These are phyloP conservation scores for Clarias batrachus DNA, from an alignment of 2,113 vertebrate species.

Conservation along the genomic window DNA sequence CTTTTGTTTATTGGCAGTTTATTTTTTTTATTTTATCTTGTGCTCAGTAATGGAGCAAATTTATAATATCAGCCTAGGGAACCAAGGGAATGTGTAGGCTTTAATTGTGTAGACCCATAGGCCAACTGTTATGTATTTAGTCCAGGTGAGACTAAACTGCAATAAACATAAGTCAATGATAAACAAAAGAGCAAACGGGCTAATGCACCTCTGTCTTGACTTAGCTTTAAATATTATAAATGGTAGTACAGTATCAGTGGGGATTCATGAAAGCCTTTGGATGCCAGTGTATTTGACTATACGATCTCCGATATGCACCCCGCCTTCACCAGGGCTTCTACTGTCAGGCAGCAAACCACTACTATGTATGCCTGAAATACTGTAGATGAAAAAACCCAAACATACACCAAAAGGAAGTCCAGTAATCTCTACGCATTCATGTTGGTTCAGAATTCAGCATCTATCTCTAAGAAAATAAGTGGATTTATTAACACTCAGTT, in stretches of 20 bases:
- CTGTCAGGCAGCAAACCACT: not conserved
- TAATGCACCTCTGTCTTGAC: conserved; percentile 7
- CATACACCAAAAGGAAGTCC: not conserved
- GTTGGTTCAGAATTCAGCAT: not conserved
- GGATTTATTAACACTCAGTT: not conserved
- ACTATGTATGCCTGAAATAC: not conserved
- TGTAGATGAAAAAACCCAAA: not conserved
- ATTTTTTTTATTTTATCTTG: not conserved
- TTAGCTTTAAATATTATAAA: conserved; percentile 1
- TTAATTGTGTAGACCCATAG: conserved; percentile 22
- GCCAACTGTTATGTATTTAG: conserved; percentile 14
- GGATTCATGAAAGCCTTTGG: not conserved
- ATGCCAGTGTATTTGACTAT: not conserved
- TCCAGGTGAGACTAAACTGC: not conserved
- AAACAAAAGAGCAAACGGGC: not conserved
- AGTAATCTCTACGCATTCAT: not conserved
- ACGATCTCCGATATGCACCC: not conserved
- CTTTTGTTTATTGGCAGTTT: not conserved
- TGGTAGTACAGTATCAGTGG: not conserved
- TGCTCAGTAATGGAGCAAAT: too few species aligned
- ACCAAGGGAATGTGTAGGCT: not conserved
- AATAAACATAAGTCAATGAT: not conserved
- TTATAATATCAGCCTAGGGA: not conserved
- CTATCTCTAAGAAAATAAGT: not conserved
- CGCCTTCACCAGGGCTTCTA: not conserved